Conservation (phyloP, 2,888 invertebrate genomes). For the Macroteleia sp. region DNA sequence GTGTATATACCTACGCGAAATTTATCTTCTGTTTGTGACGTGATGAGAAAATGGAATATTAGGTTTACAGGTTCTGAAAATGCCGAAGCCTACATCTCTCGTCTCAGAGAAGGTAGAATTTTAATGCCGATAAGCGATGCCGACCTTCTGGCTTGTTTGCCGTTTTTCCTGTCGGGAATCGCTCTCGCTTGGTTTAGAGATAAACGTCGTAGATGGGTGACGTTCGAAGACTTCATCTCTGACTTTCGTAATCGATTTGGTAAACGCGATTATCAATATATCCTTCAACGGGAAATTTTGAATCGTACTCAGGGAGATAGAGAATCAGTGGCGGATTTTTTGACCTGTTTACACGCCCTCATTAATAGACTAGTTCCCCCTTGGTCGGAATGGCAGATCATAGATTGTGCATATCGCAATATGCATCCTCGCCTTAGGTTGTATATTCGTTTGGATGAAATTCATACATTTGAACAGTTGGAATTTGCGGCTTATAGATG, state of each 20-base stretch:
- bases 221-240: background rate
- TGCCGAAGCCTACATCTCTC: background rate
- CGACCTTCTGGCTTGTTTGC: background rate
- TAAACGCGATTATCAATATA: conserved; percentile 7
- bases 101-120: background rate
- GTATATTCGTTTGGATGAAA: background rate
- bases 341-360: background rate
- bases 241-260: background rate
- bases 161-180: background rate
- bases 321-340: background rate
- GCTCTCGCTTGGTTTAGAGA: conserved; percentile 22
- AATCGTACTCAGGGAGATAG: background rate
- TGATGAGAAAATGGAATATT: no score
- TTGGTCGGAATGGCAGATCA: background rate
- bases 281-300: background rate
- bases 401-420: background rate
- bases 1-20: no score
- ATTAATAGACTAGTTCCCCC: background rate
- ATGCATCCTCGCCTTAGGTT: background rate
- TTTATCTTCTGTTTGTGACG: no score
- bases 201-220: background rate
- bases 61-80: conserved; percentile 5
- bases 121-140: background rate
- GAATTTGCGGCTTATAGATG: background rate
- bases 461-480: background rate